Evolutionary conservation across 2,888 invertebrate species (phyloP).

Genomic region (Cosmia pyralina): DNA sequence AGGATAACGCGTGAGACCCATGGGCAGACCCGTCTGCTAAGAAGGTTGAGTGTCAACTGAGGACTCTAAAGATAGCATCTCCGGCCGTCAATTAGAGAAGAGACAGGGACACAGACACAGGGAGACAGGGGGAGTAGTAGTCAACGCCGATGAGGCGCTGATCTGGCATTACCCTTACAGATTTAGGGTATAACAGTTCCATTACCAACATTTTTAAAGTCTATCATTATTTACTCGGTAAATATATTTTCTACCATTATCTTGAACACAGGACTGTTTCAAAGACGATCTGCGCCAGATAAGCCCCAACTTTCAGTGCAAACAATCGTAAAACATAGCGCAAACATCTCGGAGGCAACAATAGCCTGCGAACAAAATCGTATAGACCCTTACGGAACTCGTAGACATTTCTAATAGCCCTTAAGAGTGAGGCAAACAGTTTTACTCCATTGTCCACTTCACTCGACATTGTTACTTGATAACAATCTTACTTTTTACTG

Average conservation of each 20-base stretch:
- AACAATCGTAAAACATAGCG: constrained; percentile 62
- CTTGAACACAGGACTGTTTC: constrained; percentile 36
- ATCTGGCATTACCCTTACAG: too few relatives aligned
- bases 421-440: constrained; percentile 88
- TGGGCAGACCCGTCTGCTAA: too few relatives aligned
- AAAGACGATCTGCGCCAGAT: constrained; percentile 50
- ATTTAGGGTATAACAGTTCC: too few relatives aligned
- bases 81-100: too few relatives aligned
- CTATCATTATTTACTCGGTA: constrained; percentile 18
- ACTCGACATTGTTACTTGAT: constrained; percentile 79
- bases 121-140: too few relatives aligned
- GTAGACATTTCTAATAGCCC: constrained; percentile 88
- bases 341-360: constrained; percentile 67
- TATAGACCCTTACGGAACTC: constrained; percentile 75
- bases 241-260: constrained; percentile 38
- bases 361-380: constrained; percentile 70
- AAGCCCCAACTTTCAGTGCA: constrained; percentile 57
- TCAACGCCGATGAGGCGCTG: too few relatives aligned
- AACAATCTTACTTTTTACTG: constrained; percentile 65
- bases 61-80: too few relatives aligned
- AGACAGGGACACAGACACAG: too few relatives aligned
- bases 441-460: constrained; percentile 86
- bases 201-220: not conserved
- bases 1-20: too few relatives aligned
- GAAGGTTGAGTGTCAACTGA: too few relatives aligned